Percentiles rank a stretch among this genome's conserved stretches.
These are phyloP conservation scores for Cisticola juncidis DNA, from an alignment of 2,113 vertebrate species.

Conservation along the genomic window DNA sequence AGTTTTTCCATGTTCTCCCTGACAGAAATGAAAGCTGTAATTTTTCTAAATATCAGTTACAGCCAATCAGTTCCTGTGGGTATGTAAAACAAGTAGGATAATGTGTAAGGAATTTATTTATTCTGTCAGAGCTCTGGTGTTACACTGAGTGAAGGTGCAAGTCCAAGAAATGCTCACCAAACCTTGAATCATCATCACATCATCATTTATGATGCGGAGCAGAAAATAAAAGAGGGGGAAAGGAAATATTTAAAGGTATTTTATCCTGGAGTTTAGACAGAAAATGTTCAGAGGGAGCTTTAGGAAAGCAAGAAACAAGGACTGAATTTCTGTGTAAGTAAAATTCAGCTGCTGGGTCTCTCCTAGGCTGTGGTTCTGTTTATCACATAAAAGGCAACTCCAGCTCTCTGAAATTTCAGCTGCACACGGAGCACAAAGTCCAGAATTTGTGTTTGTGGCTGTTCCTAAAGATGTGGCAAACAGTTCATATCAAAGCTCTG, in stretches of 20 bases:
- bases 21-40: background rate
- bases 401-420: background rate
- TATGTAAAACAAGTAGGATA: background rate
- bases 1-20: background rate
- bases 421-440: background rate
- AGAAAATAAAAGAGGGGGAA: background rate
- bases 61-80: background rate
- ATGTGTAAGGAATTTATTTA: background rate
- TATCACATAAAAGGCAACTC: background rate
- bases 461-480: background rate
- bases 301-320: background rate
- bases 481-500: background rate
- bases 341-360: background rate
- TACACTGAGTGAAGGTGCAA: background rate
- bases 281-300: background rate
- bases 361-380: background rate
- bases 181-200: background rate
- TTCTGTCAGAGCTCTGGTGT: background rate
- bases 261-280: background rate
- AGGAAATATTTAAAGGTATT: background rate
- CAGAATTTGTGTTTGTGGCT: background rate
- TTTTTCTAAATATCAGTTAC: background rate
- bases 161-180: background rate
- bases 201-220: background rate
- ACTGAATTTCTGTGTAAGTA: background rate